Evolutionary conservation across 2,113 vertebrate genomes (phyloP), one percentile per base, ranked within the genome.

Genomic region (Spea bombifrons): DNA sequence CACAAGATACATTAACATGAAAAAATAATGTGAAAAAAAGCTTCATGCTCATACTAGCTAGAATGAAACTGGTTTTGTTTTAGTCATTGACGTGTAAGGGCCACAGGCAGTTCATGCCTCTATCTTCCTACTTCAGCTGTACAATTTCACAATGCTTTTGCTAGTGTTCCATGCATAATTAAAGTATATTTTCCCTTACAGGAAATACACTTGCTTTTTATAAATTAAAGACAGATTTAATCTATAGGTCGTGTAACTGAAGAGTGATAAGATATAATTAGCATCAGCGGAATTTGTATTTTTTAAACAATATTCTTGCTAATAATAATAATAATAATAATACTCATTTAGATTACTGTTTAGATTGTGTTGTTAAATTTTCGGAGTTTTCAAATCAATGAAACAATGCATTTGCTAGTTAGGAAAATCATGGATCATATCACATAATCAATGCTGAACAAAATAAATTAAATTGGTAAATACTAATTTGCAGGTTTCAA

Each of bases 91-190:
- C n/a, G 64, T 75, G 64, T 55, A 12, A 67, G 16, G 12, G 61
- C 73, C 61, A 75, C 6, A 44, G 64, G 64, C 74, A 67, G 64
- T 66, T 67, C 64, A 55, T 75, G 74, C 64, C 66, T 30, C 7
- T 55, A 43, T 46, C 7, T 7, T 49, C 49, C 46, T 55, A 55
- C 66, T 75, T 76, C n/a, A 68, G 49, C 65, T 53, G 75, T 44
- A 76, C 10, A 17, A 50, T 67, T 52, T 17, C 44, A 78, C 68
- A 71, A 65, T 53, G 44, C 47, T 52, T 53, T 45, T 65, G 48
- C 67, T 78, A 16, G 15, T 49, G 68, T 52, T 78, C 70, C 57
- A 78, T 78, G 47, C 49, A 64, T 78, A 71, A 71, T 78, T 78
- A 64, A 78, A 70, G 48, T 30, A 16, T 45, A 15, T 64, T 78